Evolutionary conservation across 2,888 invertebrate genomes (phyloP).

Genomic region (Nematopogon swammerdamellus): DNA sequence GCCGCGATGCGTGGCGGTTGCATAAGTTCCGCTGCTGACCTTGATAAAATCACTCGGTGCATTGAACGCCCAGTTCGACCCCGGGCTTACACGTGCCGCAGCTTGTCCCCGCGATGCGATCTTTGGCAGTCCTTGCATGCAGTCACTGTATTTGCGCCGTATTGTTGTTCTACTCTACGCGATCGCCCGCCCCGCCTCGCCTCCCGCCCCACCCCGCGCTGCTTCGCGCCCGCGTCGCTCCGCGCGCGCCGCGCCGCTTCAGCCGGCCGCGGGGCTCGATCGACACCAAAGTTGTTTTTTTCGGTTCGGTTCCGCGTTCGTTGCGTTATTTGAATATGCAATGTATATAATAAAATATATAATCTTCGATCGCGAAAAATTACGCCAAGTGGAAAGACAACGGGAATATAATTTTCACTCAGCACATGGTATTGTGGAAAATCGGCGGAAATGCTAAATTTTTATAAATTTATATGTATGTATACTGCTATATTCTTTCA

Average conservation of each 20-base stretch:
- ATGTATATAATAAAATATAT: no score
- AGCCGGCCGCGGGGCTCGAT: no score
- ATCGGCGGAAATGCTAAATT: no score
- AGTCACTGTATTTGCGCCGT: slow-evolving; percentile 39
- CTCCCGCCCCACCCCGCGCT: slow-evolving; percentile 9
- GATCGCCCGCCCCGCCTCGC: slow-evolving; percentile 9
- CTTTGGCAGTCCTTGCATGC: slow-evolving; percentile 52
- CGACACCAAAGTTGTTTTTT: slow-evolving; percentile 3
- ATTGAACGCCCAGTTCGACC: slow-evolving; percentile 21
- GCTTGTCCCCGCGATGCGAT: slow-evolving; percentile 43
- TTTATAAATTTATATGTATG: no score
- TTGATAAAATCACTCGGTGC: neutral
- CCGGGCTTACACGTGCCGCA: slow-evolving; percentile 51
- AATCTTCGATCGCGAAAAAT: no score
- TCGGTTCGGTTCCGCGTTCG: slow-evolving; percentile 5
- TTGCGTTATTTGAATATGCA: neutral
- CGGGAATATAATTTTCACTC: no score
- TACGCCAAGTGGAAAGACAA: no score
- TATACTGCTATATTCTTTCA: no score
- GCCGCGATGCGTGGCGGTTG: neutral
- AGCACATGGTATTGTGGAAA: no score
- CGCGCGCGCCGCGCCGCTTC: neutral
- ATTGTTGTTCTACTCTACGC: slow-evolving; percentile 17
- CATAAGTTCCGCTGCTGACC: neutral
- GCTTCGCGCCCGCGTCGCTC: slow-evolving; percentile 16